phyloP scores from a whole-genome alignment of 2,888 invertebrate genomes.

The Agrilus mali region DNA sequence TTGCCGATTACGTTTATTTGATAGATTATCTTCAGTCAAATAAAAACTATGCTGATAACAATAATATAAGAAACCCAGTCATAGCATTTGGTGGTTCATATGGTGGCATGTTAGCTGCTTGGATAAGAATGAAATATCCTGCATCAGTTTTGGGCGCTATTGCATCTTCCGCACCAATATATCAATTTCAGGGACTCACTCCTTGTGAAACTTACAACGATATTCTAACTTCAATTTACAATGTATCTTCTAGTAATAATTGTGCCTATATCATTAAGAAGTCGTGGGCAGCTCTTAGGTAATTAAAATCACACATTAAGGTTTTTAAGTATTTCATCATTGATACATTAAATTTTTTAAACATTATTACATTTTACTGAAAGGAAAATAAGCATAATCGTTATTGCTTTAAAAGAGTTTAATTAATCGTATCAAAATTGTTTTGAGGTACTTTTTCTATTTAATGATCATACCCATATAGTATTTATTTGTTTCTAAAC shows the following conservation, averaged over 20 bases:
- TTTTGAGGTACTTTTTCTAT: too few relatives aligned
- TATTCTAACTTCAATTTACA: slow-evolving; percentile 70
- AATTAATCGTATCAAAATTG: too few relatives aligned
- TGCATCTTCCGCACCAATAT: slow-evolving; percentile 85
- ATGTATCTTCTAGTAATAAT: slow-evolving; percentile 26
- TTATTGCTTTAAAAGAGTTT: too few relatives aligned
- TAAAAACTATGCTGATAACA: slow-evolving; percentile 9
- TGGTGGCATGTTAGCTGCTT: slow-evolving; percentile 95
- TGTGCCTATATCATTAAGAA: slow-evolving; percentile 62
- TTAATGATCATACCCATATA: too few relatives aligned
- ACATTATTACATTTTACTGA: too few relatives aligned
- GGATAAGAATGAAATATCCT: slow-evolving; percentile 94
- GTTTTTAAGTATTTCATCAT: too few relatives aligned
- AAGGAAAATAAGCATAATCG: too few relatives aligned
- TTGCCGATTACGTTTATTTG: slow-evolving; percentile 84
- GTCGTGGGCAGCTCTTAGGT: slow-evolving; percentile 72
- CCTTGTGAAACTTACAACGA: slow-evolving; percentile 64
- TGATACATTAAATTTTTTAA: too few relatives aligned
- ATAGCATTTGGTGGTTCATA: slow-evolving; percentile 84
- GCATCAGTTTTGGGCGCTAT: slow-evolving; percentile 77
- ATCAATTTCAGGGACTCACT: slow-evolving; percentile 70
- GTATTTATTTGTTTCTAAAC: too few relatives aligned
- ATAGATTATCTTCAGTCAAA: slow-evolving; percentile 45
- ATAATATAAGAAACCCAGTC: slow-evolving; percentile 51
- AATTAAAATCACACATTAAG: slow-evolving; percentile 12